Base-by-base conservation (phyloP, 2,113 vertebrate genomes). In the Clarias macrocephalus region DNA sequence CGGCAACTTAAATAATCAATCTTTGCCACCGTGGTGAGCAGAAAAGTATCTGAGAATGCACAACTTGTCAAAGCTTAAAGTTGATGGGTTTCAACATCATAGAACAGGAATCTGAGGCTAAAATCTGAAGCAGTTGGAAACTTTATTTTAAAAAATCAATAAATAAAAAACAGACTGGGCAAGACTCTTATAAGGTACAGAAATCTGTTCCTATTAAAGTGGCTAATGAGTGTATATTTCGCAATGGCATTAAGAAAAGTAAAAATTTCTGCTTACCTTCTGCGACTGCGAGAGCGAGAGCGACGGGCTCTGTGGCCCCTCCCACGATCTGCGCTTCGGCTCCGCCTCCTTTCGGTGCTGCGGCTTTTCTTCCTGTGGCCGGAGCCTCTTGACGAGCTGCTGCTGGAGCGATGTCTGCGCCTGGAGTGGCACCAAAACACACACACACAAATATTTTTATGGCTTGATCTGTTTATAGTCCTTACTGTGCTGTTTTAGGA, bases 381-480 rank as follows among this genome's bases (percentile, higher is more conserved):
- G 13, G 97, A 97, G 60, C 96, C 96, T 18, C 95, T 96, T 0
- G 98, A 99, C 2, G 98, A 99, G 63, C 96, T 97, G 93, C 97
- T 99, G 96, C 96, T 98, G 60, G 97, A 98, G 4, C 96, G 95
- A 89, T 95, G 95, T 8, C 95, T 96, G 88, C 94, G 96, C 87
- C 98, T 99, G 91, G 82, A 95, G 95, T 6, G 16, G 56, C 13
- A 75, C 72, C 59, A 83, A 42, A 54, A 88, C 66, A 83, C 15
- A 77, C 3, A 89, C 48, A 90, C 33, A 80, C 3, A 84, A 6
- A 42, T 79, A 28, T 68, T 56, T 56, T 54, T 9, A 68, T 48
- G 3, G 15, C 48, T 15, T 54, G 42, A 54, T 23, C 23, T 76
- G 73, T 8, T 23, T 52, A 52, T 19, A 73, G 8, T 23, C 37